Evolutionary conservation across 2,113 vertebrate species (phyloP), one percentile per base, ranked within the genome.

Genomic region (Zapus hudsonius): DNA sequence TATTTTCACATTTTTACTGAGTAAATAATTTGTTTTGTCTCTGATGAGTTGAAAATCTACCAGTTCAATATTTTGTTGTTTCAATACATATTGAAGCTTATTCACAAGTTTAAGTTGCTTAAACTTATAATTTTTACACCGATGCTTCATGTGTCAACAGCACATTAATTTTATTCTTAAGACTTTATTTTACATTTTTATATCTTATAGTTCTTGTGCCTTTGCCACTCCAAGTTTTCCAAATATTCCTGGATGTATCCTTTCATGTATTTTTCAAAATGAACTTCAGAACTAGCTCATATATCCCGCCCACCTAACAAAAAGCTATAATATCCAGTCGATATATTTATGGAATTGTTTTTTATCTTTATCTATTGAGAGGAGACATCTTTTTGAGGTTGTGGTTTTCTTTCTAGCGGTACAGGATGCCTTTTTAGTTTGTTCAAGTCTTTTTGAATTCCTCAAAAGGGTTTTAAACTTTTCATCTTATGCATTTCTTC

Each of bases 401-500:
- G 44, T 74, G 31, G 74, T 33, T 93, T 95, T 64, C 85, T 92
- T 79, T 91, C 59, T 38, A 91, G 87, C 16, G 29, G 61, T 74
- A 80, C n/a, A 29, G n/a, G 44, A 70, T 85, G 5, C 20, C 38
- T 89, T 88, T 63, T 12, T 84, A 11, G 52, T 92, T 89, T 79
- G 31, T 78, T 82, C 75, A 64, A 70, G 38, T n/a, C 29, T 93
- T 95, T 95, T 81, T 90, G 16, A 87, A 75, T 84, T 7, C 52
- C 67, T 94, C 44, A 90, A 72, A 95, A 87, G 44, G 44, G 11
- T n/a, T 78, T 90, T 63, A 87, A 87, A n/a, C 4, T 73, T 95
- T 88, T 94, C 47, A 44, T 81, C 75, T 72, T 76, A 75, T 2
- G 9, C 63, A 63, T 92, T 84, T 94, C 59, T 91, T 93, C 70